phyloP scores from a whole-genome alignment of 2,113 vertebrate species.

The Brachyhypopomus gauderio region DNA sequence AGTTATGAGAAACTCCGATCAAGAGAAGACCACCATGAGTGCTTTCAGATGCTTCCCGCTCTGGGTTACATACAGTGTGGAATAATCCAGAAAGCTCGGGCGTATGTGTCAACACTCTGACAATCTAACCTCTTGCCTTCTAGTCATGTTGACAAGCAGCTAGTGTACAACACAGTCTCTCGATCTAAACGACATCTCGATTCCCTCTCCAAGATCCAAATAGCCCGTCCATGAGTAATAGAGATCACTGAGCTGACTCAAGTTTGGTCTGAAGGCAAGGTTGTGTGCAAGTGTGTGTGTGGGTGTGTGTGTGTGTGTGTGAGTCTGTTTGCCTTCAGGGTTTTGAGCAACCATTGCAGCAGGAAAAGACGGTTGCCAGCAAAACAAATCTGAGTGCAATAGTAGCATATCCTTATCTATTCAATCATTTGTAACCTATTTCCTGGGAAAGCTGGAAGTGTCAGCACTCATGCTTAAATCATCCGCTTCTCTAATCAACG shows the following conservation, averaged over 20 bases:
- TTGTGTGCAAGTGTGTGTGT: slow-evolving; percentile 25
- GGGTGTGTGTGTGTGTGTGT: slow-evolving; percentile 23
- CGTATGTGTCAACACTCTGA: slow-evolving; percentile 42
- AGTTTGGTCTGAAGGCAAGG: slow-evolving; percentile 31
- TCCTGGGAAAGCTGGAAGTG: slow-evolving; percentile 60
- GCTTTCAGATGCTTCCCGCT: slow-evolving; percentile 45
- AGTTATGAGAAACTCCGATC: slow-evolving; percentile 47
- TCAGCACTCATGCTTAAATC: slow-evolving; percentile 58
- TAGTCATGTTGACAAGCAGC: slow-evolving; percentile 44
- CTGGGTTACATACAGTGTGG: slow-evolving; percentile 32
- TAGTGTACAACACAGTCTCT: slow-evolving; percentile 33
- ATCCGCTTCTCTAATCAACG: slow-evolving; percentile 59
- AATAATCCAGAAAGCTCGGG: slow-evolving; percentile 44
- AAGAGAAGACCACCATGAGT: slow-evolving; percentile 48
- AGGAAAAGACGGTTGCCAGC: slow-evolving; percentile 58
- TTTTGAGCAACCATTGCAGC: slow-evolving; percentile 51
- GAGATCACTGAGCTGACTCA: slow-evolving; percentile 41
- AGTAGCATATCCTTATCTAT: slow-evolving; percentile 58
- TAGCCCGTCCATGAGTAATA: slow-evolving; percentile 42
- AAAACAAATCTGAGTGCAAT: slow-evolving; percentile 59
- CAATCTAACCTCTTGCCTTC: slow-evolving; percentile 37
- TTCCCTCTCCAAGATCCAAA: slow-evolving; percentile 28
- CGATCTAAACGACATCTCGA: slow-evolving; percentile 31
- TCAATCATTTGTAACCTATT: slow-evolving; percentile 63
- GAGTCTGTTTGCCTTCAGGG: slow-evolving; percentile 47